Percentiles rank a stretch among this genome's conserved stretches.
These are phyloP conservation scores for Drosophila tanythrix DNA, from an alignment of 2,888 invertebrate species.

Conservation along the genomic window DNA sequence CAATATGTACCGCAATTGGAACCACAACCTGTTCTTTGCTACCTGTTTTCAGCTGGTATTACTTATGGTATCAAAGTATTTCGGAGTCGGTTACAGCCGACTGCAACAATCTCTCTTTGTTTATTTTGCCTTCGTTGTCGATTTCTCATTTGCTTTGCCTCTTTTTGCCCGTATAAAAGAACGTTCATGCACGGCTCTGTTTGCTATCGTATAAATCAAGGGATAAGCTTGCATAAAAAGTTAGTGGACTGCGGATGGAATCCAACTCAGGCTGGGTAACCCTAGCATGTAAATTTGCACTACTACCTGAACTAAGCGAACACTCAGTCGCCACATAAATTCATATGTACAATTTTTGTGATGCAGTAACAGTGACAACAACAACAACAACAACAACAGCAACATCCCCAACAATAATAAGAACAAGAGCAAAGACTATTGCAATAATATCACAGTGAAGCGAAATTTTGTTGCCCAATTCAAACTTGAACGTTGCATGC, in stretches of 20 bases:
- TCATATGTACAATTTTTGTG: constrained; percentile 51
- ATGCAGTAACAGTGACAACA: constrained; percentile 43
- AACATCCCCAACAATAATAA: constrained; percentile 9
- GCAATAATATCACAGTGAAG: constrained; percentile 58
- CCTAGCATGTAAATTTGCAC: constrained; percentile 54
- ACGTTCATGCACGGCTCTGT: constrained; percentile 65
- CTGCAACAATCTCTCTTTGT: neutral
- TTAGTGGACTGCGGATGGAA: constrained; percentile 32
- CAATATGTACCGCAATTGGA: neutral
- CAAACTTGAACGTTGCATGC: constrained; percentile 55
- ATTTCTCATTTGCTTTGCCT: constrained; percentile 3
- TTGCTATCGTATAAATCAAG: constrained; percentile 78
- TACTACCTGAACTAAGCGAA: constrained; percentile 57
- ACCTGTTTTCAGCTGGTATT: neutral
- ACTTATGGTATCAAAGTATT: neutral
- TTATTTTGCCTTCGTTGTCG: constrained; percentile 6
- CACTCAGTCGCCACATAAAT: constrained; percentile 46
- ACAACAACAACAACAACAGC: neutral
- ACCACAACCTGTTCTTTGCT: neutral
- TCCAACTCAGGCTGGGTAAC: constrained; percentile 29
- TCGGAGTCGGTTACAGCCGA: neutral
- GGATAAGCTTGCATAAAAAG: constrained; percentile 68
- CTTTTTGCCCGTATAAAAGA: constrained; percentile 17
- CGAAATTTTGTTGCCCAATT: constrained; percentile 65
- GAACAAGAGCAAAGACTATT: constrained; percentile 20